Evolutionary conservation across 1,140 invertebrate genomes (phyloP).

Genomic region (Subanguina moxae): DNA sequence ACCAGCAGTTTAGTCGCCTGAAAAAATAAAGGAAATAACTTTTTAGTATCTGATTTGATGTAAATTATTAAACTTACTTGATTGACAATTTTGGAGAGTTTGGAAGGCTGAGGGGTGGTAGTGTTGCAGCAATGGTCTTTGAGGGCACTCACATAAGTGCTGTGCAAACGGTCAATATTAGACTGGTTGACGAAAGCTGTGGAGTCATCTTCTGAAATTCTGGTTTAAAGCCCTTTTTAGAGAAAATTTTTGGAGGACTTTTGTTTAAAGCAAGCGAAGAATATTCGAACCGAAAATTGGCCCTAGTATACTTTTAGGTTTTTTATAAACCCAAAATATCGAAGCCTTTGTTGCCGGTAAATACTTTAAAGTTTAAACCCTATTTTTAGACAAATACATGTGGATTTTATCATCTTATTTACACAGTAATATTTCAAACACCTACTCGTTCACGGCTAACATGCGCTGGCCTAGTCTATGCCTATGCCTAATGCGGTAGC

Average conservation of each 20-base stretch:
- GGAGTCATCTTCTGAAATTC: constrained; percentile 46
- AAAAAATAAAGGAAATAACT: neutral
- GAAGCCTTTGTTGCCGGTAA: neutral
- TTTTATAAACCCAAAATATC: neutral
- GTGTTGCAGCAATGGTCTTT: constrained; percentile 56
- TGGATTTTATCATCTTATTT: neutral
- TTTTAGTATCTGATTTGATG: too few relatives aligned
- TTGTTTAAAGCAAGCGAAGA: neutral
- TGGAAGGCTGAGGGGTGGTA: constrained; percentile 35
- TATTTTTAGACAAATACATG: neutral
- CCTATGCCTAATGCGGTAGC: too few relatives aligned
- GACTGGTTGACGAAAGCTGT: constrained; percentile 29
- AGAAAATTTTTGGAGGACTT: too few relatives aligned
- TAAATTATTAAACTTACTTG: constrained; percentile 55
- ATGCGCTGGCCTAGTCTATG: too few relatives aligned
- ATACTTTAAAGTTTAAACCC: neutral
- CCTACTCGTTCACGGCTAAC: too few relatives aligned
- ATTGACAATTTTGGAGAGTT: constrained; percentile 51
- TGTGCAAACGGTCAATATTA: constrained; percentile 48
- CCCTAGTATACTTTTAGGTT: constrained; percentile 14
- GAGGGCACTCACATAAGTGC: constrained; percentile 56
- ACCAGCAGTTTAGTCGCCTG: neutral
- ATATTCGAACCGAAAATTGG: too few relatives aligned
- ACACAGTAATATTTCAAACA: neutral
- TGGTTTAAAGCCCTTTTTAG: constrained; percentile 7